Conservation (phyloP, 2,888 invertebrate genomes). For the Lissonota sp. region DNA sequence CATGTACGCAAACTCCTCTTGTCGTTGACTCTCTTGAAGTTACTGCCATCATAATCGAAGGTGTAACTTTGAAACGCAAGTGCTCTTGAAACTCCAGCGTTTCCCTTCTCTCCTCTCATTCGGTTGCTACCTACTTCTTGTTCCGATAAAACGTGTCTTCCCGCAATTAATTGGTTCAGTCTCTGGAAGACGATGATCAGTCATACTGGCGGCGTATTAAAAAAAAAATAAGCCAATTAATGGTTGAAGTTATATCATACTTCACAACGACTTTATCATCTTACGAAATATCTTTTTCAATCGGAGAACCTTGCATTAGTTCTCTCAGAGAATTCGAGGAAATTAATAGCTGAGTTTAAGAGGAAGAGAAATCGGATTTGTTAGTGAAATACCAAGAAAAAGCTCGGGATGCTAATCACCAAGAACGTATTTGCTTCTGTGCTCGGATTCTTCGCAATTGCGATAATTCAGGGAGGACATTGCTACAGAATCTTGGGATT, state of each 20-base stretch:
- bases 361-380: conserved; percentile 7
- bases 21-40: neutral
- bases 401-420: conserved; percentile 7
- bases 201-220: no score
- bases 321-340: neutral
- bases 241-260: neutral
- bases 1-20: neutral
- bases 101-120: no score
- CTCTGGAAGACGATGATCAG: no score
- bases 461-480: neutral
- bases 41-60: no score
- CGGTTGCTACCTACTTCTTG: no score
- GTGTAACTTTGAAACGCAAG: no score
- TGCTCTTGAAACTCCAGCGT: no score
- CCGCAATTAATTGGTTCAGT: no score
- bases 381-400: neutral
- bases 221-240: neutral
- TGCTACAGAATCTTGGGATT: conserved; percentile 83
- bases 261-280: neutral
- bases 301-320: neutral
- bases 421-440: conserved; percentile 1
- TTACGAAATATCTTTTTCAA: no score
- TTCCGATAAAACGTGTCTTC: no score
- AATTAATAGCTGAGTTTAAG: neutral
- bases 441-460: neutral